These are phyloP conservation scores for Euura lappo DNA, from an alignment of 1,140 invertebrate genomes.

Conservation along the genomic window DNA sequence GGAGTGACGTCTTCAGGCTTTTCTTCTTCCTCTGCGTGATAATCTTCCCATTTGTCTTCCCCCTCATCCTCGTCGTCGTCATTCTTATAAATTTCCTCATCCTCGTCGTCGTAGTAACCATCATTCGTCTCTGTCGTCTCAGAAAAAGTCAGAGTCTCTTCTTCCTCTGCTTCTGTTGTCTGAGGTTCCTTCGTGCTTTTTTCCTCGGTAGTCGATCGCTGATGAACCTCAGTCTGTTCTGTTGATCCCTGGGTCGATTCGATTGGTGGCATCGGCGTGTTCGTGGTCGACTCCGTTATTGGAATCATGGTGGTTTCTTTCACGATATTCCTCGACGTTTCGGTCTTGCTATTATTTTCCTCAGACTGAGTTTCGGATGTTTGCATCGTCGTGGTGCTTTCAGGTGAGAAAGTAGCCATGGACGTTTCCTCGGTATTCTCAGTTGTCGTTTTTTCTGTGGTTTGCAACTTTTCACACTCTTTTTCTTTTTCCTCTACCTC, in stretches of 20 bases:
- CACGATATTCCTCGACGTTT: background rate
- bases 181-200: background rate
- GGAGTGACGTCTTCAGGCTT: background rate
- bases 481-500: background rate
- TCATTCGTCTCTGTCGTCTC: no score
- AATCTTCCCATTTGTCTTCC: background rate
- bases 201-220: background rate
- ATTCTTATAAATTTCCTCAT: background rate
- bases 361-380: background rate
- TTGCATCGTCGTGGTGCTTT: no score
- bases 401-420: no score
- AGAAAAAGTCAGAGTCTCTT: background rate
- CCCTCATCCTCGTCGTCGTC: background rate
- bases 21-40: background rate
- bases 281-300: background rate
- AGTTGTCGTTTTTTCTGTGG: no score
- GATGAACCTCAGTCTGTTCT: no score
- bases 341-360: background rate
- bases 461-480: no score
- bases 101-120: background rate
- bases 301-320: background rate
- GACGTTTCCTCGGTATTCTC: no score
- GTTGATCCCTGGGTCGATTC: background rate
- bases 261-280: background rate
- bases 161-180: background rate